Base-by-base conservation (phyloP, 2,888 invertebrate genomes). In the Panzeria rudis region DNA sequence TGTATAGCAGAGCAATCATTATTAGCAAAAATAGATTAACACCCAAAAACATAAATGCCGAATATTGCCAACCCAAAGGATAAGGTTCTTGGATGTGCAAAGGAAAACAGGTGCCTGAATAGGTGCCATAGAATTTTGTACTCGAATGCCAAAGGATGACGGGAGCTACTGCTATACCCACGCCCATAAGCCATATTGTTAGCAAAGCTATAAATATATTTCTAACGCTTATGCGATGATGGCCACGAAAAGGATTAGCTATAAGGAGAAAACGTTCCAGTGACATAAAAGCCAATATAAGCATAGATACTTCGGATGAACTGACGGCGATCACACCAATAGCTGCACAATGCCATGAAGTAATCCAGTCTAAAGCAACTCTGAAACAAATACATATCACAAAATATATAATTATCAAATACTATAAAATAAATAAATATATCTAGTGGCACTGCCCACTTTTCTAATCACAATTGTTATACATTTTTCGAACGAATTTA, bases 21-120 rank as follows among this genome's bases (percentile, higher is more conserved):
- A 95, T 52, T 76, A 95, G 90, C 81, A 95, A 93, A 35, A 93
- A 88, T 9, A 94, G 92, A 90, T 96, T 96, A 23, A 96, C 90
- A 20, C 95, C 95, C 32, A 96, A 92, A 88, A 95, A 95, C 84
- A 96, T 94, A 88, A 95, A 94, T 0, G 95, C 94, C 1, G 95
- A 95, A 89, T 95, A 96, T 89, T 95, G 93, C 95, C 95, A 96
- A 20, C 96, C 96, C 29, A 94, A 88, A 3, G 94, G 93, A 90
- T 93, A 95, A 0, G 95, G 94, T 84, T 96, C 95, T 85, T 95
- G 94, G 82, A 96, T 94, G 90, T 95, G 95, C 25, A 96, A 90
- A 0, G 96, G 96, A 88, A 96, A 95, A 87, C 96, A 96, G 88
- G 95, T 94, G 59, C 95, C 95, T 73, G 95, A 95, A 71, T 93